Evolutionary conservation across 2,888 invertebrate species (phyloP).

Genomic region (Ligdia adustata): DNA sequence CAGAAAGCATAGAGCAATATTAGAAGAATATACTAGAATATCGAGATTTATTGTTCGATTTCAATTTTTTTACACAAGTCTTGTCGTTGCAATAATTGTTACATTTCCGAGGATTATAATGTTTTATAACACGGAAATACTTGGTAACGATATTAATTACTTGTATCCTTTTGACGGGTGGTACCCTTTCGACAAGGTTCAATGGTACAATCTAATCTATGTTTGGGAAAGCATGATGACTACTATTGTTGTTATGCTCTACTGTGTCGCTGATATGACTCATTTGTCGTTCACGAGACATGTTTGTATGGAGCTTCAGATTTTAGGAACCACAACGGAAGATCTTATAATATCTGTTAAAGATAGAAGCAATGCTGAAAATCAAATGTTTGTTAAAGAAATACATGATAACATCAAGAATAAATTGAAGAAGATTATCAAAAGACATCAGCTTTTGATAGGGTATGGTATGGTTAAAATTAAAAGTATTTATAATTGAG

Average conservation of each 20-base stretch:
- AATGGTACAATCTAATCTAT: constrained; percentile 64
- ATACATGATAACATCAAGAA: constrained; percentile 46
- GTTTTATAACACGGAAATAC: constrained; percentile 51
- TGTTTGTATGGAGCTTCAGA: constrained; percentile 67
- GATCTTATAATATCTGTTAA: constrained; percentile 49
- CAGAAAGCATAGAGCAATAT: constrained; percentile 44
- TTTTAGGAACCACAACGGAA: constrained; percentile 56
- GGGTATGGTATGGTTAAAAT: constrained; percentile 49
- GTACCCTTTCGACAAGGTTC: constrained; percentile 71
- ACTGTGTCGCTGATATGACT: constrained; percentile 56
- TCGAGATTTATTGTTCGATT: constrained; percentile 52
- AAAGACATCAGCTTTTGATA: constrained; percentile 54
- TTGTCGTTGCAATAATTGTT: constrained; percentile 52
- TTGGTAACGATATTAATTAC: constrained; percentile 48
- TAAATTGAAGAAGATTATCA: constrained; percentile 58
- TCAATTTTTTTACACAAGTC: constrained; percentile 52
- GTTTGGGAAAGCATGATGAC: constrained; percentile 69
- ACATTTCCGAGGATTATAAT: constrained; percentile 66
- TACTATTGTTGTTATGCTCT: constrained; percentile 57
- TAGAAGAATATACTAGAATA: constrained; percentile 48
- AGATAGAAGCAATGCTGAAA: constrained; percentile 46
- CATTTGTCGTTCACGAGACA: constrained; percentile 55
- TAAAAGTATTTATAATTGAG: no score
- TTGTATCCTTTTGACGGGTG: constrained; percentile 70
- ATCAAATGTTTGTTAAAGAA: constrained; percentile 26